Base-by-base conservation (phyloP, 2,888 invertebrate genomes). In the Eilema caniola region DNA sequence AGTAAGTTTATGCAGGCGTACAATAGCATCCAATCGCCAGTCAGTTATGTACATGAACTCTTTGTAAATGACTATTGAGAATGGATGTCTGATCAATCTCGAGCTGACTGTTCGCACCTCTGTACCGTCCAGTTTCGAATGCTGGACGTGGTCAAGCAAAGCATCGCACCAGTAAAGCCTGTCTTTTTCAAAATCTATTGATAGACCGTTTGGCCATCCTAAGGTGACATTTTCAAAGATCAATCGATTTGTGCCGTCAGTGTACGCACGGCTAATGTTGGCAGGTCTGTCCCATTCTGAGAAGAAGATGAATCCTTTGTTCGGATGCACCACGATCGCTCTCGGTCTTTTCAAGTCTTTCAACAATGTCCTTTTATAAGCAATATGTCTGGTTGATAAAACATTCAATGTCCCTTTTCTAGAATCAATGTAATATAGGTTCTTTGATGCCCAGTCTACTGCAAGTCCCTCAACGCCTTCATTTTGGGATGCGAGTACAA, bases 91-190 rank as follows among this genome's bases (percentile, higher is more conserved):
- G 68, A 98, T 98, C 14, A 98, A 93, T 66, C 97, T 95, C 0
- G 98, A 98, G 84, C 97, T 98, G 0, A 99, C 97, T 0, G 99
- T 99, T 83, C 97, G 97, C 0, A 99, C 98, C 88, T 99, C 98
- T 0, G 97, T 97, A 0, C 99, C 99, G 87, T 99, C 98, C 7
- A 99, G 95, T 83, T 97, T 97, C 0, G 99, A 97, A 88, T 99
- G 99, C 86, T 99, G 99, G 0, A 99, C 98, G 91, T 99, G 99
- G 91, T 99, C 99, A 11, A 99, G 95, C 3, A 99, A 93, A 4
- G 99, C 99, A 89, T 99, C 99, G 86, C 99, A 99, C 99, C 99
- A 99, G 92, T 99, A 99, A 0, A 99, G 95, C 20, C 99, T 96
- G 89, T 99, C 98, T 24, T 97, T 96, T 56, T 96, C 96, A 86